These are phyloP conservation scores for Microcebus murinus DNA, from an alignment of 2,113 vertebrate species.

Conservation along the genomic window DNA sequence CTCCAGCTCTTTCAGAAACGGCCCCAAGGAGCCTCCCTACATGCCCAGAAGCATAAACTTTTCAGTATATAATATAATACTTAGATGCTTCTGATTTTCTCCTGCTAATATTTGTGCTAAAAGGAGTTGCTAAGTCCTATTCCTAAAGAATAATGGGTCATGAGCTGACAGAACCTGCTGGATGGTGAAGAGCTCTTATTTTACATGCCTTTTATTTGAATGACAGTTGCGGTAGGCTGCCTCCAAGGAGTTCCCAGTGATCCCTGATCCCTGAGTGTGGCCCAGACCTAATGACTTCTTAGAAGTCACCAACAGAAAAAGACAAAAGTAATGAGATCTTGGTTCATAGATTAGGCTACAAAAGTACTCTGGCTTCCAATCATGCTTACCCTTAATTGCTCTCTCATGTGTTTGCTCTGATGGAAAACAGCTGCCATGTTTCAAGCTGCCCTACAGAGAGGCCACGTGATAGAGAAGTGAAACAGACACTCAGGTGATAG, in stretches of 20 bases:
- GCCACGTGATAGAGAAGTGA: not conserved
- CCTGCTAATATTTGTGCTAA: not conserved
- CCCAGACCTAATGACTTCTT: not conserved
- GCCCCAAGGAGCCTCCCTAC: not conserved
- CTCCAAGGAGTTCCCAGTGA: not conserved
- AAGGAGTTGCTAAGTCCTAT: constrained; percentile 12
- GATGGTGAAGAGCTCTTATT: not conserved
- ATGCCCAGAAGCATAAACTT: not conserved
- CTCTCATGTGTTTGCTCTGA: not conserved
- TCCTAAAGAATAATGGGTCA: not conserved
- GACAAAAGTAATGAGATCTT: not conserved
- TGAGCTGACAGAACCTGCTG: not conserved
- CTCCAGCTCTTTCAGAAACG: not conserved
- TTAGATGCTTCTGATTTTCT: not conserved
- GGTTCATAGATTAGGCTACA: not conserved
- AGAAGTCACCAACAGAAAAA: not conserved
- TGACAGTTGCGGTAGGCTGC: not conserved
- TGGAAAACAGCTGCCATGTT: constrained; percentile 1
- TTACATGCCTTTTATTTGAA: not conserved
- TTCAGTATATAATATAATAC: not conserved
- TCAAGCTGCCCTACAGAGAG: not conserved
- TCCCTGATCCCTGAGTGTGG: not conserved
- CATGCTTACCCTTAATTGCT: not conserved
- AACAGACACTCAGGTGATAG: not conserved
- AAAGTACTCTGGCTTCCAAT: not conserved